phyloP scores from a whole-genome alignment of 2,888 invertebrate species.

The Pyrochroa serraticornis region DNA sequence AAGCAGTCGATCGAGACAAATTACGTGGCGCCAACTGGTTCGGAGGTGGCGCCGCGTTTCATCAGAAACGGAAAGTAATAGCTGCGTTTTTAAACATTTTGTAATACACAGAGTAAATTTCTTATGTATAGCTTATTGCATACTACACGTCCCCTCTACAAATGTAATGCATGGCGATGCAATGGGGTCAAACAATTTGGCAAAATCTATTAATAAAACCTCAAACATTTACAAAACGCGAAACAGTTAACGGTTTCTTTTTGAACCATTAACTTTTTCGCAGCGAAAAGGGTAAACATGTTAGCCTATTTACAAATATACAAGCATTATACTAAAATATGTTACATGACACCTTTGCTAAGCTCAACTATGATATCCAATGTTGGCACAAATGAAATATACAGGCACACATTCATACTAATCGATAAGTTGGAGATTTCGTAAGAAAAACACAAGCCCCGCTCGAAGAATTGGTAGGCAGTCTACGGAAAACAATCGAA shows the following conservation, averaged over 20 bases:
- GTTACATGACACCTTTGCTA: conserved; percentile 54
- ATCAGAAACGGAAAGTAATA: conserved; percentile 16
- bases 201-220: conserved; percentile 50
- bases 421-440: conserved; percentile 1
- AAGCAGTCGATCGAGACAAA: conserved; percentile 1
- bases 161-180: conserved; percentile 46
- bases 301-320: conserved; percentile 58
- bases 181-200: conserved; percentile 46
- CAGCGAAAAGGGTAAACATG: conserved; percentile 36
- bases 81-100: conserved; percentile 6
- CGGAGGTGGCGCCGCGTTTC: background rate
- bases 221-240: conserved; percentile 49
- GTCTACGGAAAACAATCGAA: conserved; percentile 16
- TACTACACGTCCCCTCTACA: conserved; percentile 54
- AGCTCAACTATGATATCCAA: conserved; percentile 43
- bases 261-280: background rate
- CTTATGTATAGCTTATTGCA: conserved; percentile 51
- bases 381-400: conserved; percentile 55
- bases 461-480: conserved; percentile 22
- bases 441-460: conserved; percentile 13
- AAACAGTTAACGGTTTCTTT: background rate
- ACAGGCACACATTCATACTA: conserved; percentile 50
- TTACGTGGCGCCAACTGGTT: background rate
- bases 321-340: conserved; percentile 55
- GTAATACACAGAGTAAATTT: conserved; percentile 29